Evolutionary conservation across 2,888 invertebrate species (phyloP), one percentile per base, ranked within the genome.

Genomic region (Acronicta alni): DNA sequence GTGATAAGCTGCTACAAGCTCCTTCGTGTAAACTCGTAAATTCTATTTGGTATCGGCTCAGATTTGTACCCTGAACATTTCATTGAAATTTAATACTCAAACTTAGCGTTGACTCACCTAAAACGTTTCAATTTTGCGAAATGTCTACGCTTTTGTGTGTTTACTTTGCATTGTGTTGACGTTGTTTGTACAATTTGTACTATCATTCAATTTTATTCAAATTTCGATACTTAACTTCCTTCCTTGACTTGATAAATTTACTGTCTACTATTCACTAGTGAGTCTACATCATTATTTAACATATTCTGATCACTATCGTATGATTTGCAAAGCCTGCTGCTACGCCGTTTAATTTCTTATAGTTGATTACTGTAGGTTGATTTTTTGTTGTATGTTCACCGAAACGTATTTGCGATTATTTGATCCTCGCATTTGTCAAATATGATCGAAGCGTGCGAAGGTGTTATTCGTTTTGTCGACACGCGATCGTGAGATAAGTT

Each of bases 381-480:
- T 72, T 80, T 69, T 80, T 67, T 72, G 60, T 77, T 65, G 72
- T 64, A 57, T 46, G 47, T 6, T 60, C 23, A 58, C 57, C 58
- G 67, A 77, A 75, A 76, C 67, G 75, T 82, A 77, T 85, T 86
- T 82, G 85, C 84, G 85, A 86, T 86, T 86, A 87, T 87, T 86
- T 84, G 86, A 87, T 85, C 85, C 83, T 75, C 74, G 81, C 87
- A 88, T 90, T 89, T 88, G 89, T 90, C 88, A 89, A 88, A 87
- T 86, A 87, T 88, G 88, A 89, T 88, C 82, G 87, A 86, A 85
- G 84, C 79, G 81, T 82, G 85, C 83, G 82, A 87, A 87, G 84
- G 85, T 88, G 89, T 88, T 89, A 84, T 88, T 89, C 89, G 85
- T 89, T 89, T 89, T 87, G 89, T 88, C 87, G 89, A 89, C 89